A percentile compares a stretch with the other conserved stretches of the same genome.
These are phyloP conservation scores for Rana temporaria DNA, from an alignment of 2,113 vertebrate genomes.

Conservation along the genomic window DNA sequence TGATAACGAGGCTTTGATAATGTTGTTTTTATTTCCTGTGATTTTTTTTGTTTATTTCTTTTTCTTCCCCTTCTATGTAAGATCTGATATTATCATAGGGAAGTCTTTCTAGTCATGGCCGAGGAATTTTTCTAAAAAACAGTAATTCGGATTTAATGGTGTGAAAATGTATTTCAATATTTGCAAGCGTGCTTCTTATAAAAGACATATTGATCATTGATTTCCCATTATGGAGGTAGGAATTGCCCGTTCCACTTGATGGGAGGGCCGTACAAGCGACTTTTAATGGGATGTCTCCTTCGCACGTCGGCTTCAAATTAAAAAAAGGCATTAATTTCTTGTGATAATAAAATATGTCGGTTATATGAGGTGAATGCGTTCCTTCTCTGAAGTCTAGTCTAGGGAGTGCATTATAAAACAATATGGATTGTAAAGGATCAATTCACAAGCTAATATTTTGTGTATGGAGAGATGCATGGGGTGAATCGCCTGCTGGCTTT, in stretches of 20 bases:
- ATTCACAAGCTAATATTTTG: too few species aligned
- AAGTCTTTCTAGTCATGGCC: constrained; percentile 10
- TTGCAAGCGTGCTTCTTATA: background rate
- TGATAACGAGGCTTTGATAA: constrained; percentile 37
- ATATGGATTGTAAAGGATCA: too few species aligned
- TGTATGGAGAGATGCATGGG: too few species aligned
- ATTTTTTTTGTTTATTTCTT: too few species aligned
- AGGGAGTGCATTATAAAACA: background rate
- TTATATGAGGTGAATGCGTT: background rate
- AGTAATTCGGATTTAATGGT: constrained; percentile 32
- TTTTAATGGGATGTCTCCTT: background rate
- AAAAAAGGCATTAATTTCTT: background rate
- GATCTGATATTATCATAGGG: background rate
- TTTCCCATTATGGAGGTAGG: constrained; percentile 9
- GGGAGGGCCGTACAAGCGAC: background rate
- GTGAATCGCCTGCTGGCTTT: too few species aligned
- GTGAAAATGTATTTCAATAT: constrained; percentile 24
- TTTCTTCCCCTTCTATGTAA: background rate
- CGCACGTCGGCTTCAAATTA: background rate
- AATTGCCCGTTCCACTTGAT: background rate
- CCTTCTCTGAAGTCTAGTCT: background rate
- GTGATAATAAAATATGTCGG: background rate
- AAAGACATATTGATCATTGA: constrained; percentile 48
- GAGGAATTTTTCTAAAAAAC: constrained; percentile 9
- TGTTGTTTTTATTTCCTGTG: too few species aligned